phyloP scores from a whole-genome alignment of 2,888 invertebrate genomes.

The Dryococelus australis region DNA sequence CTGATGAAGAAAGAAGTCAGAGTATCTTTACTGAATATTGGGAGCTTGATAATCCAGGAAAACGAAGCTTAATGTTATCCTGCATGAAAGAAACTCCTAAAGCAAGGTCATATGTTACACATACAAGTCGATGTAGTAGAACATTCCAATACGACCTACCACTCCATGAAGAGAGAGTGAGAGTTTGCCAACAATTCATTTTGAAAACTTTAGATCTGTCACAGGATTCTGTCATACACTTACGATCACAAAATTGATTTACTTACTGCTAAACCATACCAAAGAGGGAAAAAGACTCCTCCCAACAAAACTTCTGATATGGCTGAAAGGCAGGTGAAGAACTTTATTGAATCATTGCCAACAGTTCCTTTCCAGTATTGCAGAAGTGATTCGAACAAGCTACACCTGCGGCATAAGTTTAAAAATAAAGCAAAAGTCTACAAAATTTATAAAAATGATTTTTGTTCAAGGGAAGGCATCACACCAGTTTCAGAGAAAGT shows the following conservation, averaged over 20 bases:
- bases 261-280: neutral
- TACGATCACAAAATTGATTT: neutral
- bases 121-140: neutral
- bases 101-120: neutral
- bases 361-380: neutral
- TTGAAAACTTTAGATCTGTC: neutral
- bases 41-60: too few relatives aligned
- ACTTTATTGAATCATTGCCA: conserved; percentile 10
- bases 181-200: neutral
- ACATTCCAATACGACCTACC: neutral
- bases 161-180: neutral
- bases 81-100: too few relatives aligned
- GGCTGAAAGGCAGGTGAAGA: neutral
- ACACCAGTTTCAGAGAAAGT: conserved; percentile 2
- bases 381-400: conserved; percentile 1
- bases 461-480: neutral
- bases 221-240: neutral
- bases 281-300: neutral
- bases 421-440: neutral
- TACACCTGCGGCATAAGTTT: neutral
- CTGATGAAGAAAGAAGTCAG: too few relatives aligned
- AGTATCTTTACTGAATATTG: too few relatives aligned
- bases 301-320: neutral
- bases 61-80: too few relatives aligned
- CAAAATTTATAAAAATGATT: neutral